phyloP scores from a whole-genome alignment of 2,797 vertebrate genomes.

The Tolypeutes matacus region DNA sequence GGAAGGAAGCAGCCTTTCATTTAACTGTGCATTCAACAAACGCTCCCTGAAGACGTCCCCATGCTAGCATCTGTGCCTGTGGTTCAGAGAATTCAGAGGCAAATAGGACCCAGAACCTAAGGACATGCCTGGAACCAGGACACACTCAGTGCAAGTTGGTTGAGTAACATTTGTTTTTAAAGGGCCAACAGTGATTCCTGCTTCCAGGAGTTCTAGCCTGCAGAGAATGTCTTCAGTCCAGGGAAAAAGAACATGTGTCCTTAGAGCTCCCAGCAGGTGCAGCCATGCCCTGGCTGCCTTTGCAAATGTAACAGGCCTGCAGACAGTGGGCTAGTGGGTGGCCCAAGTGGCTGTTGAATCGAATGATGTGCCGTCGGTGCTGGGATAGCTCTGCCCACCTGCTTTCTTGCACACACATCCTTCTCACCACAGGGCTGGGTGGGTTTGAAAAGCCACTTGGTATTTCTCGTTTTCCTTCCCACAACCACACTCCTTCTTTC shows the following conservation, averaged over 20 bases:
- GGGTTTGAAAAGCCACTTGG: neutral
- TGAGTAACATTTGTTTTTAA: neutral
- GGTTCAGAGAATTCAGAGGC: neutral
- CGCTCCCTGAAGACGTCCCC: neutral
- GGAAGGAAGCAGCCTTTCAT: neutral
- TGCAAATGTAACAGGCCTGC: neutral
- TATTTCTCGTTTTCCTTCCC: neutral
- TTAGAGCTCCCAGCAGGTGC: neutral
- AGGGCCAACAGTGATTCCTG: neutral
- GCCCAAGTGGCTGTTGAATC: neutral
- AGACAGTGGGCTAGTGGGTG: neutral
- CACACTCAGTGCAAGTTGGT: fast-evolving
- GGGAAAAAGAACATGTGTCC: neutral
- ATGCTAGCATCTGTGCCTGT: fast-evolving
- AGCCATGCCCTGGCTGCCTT: neutral
- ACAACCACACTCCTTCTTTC: neutral
- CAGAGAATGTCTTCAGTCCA: neutral
- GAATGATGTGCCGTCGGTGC: neutral
- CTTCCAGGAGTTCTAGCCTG: neutral
- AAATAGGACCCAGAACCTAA: neutral
- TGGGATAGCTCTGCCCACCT: neutral
- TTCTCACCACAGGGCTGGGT: neutral
- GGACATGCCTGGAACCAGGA: neutral
- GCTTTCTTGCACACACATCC: neutral
- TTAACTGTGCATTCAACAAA: neutral